Evolutionary conservation across 2,113 vertebrate genomes (phyloP).

Genomic region (Tychaedon coryphoeus): DNA sequence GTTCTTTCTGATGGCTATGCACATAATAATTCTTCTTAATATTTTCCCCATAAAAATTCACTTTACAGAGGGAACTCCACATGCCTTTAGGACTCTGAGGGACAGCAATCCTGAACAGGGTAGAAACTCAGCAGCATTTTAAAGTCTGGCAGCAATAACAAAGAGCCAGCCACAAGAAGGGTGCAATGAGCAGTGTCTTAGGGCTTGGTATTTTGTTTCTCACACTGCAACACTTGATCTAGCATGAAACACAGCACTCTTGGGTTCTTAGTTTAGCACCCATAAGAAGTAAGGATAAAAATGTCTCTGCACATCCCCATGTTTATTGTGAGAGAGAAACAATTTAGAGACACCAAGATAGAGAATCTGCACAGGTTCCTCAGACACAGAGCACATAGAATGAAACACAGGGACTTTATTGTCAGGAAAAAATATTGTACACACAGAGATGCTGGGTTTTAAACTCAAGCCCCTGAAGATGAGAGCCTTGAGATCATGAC

Average conservation of each 20-base stretch:
- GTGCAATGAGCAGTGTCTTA: neutral
- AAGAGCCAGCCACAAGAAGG: neutral
- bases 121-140: neutral
- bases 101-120: neutral
- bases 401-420: neutral
- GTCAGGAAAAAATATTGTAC: neutral
- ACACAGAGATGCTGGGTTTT: accelerated
- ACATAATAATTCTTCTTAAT: neutral
- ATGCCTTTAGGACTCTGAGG: neutral
- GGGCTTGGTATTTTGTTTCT: neutral
- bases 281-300: neutral
- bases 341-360: neutral
- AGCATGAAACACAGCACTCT: neutral
- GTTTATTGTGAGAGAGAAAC: neutral
- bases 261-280: neutral
- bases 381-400: neutral
- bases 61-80: neutral
- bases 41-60: neutral
- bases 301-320: neutral
- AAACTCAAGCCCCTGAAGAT: neutral
- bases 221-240: neutral
- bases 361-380: neutral
- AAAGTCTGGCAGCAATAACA: neutral
- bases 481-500: neutral
- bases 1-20: neutral